phyloP scores from a whole-genome alignment of 2,113 vertebrate genomes.

The Pachypanchax playfairii region DNA sequence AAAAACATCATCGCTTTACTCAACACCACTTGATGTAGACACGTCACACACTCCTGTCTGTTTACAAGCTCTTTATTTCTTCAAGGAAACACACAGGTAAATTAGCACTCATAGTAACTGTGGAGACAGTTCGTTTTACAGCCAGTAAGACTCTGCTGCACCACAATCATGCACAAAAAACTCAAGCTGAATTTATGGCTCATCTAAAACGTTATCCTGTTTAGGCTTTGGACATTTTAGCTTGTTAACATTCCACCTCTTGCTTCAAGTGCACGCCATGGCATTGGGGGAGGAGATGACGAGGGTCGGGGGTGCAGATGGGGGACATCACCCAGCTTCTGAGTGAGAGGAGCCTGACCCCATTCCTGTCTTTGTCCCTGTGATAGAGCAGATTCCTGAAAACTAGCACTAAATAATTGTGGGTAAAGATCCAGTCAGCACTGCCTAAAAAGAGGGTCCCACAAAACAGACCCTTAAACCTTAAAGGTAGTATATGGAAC shows the following conservation, averaged over 20 bases:
- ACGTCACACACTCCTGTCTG: no score
- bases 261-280: constrained; percentile 74
- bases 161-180: constrained; percentile 7
- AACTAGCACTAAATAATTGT: constrained; percentile 23
- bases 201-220: constrained; percentile 76
- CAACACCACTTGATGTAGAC: not conserved
- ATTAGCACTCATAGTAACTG: constrained; percentile 82
- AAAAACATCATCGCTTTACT: constrained; percentile 1
- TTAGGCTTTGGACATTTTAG: constrained; percentile 72
- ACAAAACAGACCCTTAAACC: not conserved
- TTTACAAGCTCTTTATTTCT: constrained; percentile 64
- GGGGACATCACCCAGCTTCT: constrained; percentile 35
- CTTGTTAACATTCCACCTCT: constrained; percentile 82
- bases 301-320: constrained; percentile 5
- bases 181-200: constrained; percentile 34
- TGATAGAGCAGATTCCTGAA: constrained; percentile 66
- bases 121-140: constrained; percentile 59
- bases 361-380: constrained; percentile 69
- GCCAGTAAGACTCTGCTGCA: not conserved
- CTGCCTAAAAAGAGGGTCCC: not conserved
- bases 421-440: not conserved
- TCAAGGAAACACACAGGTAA: constrained; percentile 75
- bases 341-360: constrained; percentile 70
- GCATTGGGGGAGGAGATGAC: constrained; percentile 15
- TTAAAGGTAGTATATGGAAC: constrained; percentile 1